Percentiles rank a stretch among this genome's conserved stretches.
phyloP scores from a whole-genome alignment of 2,797 vertebrate species.

The Lithobates sylvaticus region DNA sequence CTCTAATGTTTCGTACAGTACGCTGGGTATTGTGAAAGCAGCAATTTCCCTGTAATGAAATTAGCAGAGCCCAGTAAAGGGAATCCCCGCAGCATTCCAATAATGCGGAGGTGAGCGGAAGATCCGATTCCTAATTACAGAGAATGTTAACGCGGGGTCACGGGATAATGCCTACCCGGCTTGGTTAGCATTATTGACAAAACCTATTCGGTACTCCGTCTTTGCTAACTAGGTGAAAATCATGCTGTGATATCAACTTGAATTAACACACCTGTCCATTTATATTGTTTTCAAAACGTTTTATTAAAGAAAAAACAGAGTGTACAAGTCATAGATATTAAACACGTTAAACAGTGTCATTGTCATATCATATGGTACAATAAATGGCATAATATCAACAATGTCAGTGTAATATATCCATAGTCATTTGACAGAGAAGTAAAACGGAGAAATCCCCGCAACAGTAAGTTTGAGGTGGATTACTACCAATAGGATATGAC shows the following conservation, averaged over 20 bases:
- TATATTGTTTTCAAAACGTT: too few species aligned
- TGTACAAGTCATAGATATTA: too few species aligned
- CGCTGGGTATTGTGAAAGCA: neutral
- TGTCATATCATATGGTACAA: too few species aligned
- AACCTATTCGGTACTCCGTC: neutral
- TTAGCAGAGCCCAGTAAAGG: conserved; percentile 20
- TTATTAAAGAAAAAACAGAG: too few species aligned
- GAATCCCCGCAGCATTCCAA: conserved; percentile 23
- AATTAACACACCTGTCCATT: neutral
- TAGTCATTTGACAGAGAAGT: too few species aligned
- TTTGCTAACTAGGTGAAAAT: conserved; percentile 5
- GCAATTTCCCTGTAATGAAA: conserved; percentile 45
- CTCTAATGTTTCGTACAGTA: neutral
- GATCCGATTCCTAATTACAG: conserved; percentile 50
- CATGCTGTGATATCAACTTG: neutral
- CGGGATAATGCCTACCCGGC: conserved; percentile 16
- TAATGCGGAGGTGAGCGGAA: conserved; percentile 41
- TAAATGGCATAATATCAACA: too few species aligned
- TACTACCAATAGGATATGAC: too few species aligned
- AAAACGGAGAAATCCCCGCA: too few species aligned
- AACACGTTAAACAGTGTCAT: too few species aligned
- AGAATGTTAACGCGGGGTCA: conserved; percentile 44
- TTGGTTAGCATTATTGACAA: conserved; percentile 40
- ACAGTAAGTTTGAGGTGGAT: too few species aligned
- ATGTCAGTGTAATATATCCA: too few species aligned